These are phyloP conservation scores for Oreocharis arfaki DNA, from an alignment of 2,113 vertebrate species.

Conservation along the genomic window DNA sequence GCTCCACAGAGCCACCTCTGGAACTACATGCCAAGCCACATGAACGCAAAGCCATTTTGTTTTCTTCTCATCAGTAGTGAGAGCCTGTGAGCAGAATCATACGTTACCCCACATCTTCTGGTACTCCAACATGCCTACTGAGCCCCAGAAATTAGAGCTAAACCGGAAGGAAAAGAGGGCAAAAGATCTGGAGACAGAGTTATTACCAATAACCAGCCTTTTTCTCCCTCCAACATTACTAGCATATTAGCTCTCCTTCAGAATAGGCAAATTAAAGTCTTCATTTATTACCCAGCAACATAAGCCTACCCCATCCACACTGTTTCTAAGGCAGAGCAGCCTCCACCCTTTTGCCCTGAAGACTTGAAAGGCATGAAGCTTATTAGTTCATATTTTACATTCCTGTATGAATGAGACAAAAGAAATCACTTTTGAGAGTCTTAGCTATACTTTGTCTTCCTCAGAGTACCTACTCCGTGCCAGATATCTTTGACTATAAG, in stretches of 20 bases:
- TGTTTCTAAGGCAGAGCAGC: not conserved
- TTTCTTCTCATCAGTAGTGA: not conserved
- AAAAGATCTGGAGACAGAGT: not conserved
- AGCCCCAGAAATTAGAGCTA: not conserved
- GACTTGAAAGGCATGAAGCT: not conserved
- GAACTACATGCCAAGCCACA: not conserved
- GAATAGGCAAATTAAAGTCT: too few relatives aligned
- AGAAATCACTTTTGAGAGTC: not conserved
- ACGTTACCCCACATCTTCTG: not conserved
- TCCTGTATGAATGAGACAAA: not conserved
- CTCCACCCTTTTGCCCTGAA: not conserved
- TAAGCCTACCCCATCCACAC: not conserved
- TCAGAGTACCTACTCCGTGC: not conserved
- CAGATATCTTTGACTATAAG: not conserved
- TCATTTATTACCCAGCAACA: not conserved
- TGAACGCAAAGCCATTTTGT: not conserved
- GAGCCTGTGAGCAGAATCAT: not conserved
- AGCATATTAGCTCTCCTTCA: too few relatives aligned
- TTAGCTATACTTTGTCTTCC: not conserved
- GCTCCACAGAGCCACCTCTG: not conserved
- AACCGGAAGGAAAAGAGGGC: not conserved
- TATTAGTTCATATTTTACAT: constrained; percentile 32
- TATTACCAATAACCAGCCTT: not conserved
- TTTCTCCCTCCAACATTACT: not conserved
- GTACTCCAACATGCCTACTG: not conserved